These are phyloP conservation scores for Petrocephalus schoutedeni DNA, from an alignment of 2,797 vertebrate species.

Conservation along the genomic window DNA sequence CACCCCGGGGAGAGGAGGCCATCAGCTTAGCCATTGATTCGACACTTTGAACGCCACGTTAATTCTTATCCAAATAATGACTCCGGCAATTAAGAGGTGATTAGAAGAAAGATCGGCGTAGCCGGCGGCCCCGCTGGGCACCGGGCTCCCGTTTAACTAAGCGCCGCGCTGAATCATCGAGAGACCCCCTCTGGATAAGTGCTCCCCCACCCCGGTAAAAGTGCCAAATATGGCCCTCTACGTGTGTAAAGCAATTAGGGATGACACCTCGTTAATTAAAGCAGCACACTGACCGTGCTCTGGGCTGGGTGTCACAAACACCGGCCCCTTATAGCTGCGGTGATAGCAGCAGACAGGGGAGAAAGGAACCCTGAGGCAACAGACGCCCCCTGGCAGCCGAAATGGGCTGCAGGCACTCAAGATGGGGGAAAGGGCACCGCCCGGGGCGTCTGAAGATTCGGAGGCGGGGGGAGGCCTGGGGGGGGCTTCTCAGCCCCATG, in stretches of 20 bases:
- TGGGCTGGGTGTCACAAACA: slow-evolving; percentile 31
- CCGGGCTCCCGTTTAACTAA: not conserved
- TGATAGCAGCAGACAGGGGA: not conserved
- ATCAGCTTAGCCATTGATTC: not conserved
- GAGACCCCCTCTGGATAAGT: not conserved
- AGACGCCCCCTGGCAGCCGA: not conserved
- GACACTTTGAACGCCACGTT: not conserved
- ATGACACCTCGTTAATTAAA: slow-evolving; percentile 37
- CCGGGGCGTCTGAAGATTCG: not conserved
- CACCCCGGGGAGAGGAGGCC: not conserved
- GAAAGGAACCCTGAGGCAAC: not conserved
- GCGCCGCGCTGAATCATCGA: not conserved
- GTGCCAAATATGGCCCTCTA: slow-evolving; percentile 18
- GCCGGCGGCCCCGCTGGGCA: not conserved
- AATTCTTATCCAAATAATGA: slow-evolving; percentile 17
- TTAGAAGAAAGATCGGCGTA: not conserved
- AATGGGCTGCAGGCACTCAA: not conserved
- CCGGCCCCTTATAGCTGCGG: slow-evolving; percentile 24
- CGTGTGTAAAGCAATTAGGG: slow-evolving; percentile 31
- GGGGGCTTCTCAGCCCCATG: not conserved
- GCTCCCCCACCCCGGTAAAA: slow-evolving; percentile 1
- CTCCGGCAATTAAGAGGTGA: slow-evolving; percentile 1
- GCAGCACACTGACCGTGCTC: slow-evolving; percentile 31
- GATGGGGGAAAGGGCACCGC: not conserved
- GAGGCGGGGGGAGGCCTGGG: not conserved